Conservation (phyloP, 2,113 vertebrate species). For the Okapia johnstoni region DNA sequence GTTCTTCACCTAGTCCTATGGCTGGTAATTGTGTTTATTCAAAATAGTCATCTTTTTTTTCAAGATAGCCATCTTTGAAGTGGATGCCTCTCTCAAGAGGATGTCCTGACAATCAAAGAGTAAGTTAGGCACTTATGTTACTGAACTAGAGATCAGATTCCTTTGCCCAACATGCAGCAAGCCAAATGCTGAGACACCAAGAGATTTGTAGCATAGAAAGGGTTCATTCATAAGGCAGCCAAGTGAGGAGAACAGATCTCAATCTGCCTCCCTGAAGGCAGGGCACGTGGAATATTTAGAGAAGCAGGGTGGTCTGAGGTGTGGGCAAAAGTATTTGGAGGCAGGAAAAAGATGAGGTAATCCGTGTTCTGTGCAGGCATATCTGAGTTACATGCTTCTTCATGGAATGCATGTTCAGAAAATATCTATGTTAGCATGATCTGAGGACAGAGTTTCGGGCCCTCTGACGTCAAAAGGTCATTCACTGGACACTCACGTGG, state of each 20-base stretch:
- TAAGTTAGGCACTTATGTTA: background rate
- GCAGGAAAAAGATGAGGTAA: background rate
- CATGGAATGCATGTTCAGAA: background rate
- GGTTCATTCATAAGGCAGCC: background rate
- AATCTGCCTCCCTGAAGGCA: background rate
- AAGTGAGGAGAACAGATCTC: background rate
- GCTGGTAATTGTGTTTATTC: background rate
- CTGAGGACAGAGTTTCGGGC: background rate
- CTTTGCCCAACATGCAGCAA: background rate
- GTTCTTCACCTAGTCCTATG: background rate
- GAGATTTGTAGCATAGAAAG: background rate
- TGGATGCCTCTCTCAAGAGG: background rate
- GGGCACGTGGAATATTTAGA: background rate
- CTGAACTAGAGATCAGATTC: background rate
- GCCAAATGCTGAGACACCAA: background rate
- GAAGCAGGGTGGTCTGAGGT: background rate
- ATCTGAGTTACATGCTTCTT: background rate
- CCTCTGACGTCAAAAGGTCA: background rate
- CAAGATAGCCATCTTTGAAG: background rate
- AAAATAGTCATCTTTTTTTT: background rate
- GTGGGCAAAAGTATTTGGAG: background rate
- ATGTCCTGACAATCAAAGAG: background rate
- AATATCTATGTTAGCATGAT: background rate
- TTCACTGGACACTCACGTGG: background rate
- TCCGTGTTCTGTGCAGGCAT: accelerated